A percentile compares a stretch with the other conserved stretches of the same genome.
phyloP scores from a whole-genome alignment of 2,797 vertebrate species.

The Epinephelus malabaricus region DNA sequence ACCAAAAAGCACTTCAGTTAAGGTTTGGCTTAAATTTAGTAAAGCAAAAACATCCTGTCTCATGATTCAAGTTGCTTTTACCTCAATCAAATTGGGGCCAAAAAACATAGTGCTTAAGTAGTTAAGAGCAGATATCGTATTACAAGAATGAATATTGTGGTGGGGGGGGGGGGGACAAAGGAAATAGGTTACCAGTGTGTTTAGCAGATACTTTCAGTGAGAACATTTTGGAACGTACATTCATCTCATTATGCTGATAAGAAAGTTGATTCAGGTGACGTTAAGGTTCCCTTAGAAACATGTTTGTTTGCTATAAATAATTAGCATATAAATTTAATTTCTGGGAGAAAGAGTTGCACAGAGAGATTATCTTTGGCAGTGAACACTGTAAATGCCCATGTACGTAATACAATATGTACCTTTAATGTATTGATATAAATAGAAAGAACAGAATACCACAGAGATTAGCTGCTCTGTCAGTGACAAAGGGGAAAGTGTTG shows the following conservation, averaged over 20 bases:
- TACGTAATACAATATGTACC: background rate
- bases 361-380: background rate
- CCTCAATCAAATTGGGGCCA: background rate
- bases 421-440: background rate
- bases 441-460: background rate
- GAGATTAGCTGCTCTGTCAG: background rate
- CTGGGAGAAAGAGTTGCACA: background rate
- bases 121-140: background rate
- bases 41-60: background rate
- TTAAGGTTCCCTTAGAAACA: background rate
- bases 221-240: background rate
- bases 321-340: background rate
- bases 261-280: background rate
- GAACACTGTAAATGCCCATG: no score
- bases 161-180: background rate
- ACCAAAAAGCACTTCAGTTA: background rate
- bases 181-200: background rate
- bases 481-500: background rate
- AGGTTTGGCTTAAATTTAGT: background rate
- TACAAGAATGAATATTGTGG: no score
- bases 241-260: background rate
- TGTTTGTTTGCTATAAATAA: background rate
- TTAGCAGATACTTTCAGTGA: background rate
- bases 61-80: background rate
- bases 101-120: background rate